Evolutionary conservation across 1,140 invertebrate genomes (phyloP), one percentile per base, ranked within the genome.

Genomic region (Drosophila tropicalis): DNA sequence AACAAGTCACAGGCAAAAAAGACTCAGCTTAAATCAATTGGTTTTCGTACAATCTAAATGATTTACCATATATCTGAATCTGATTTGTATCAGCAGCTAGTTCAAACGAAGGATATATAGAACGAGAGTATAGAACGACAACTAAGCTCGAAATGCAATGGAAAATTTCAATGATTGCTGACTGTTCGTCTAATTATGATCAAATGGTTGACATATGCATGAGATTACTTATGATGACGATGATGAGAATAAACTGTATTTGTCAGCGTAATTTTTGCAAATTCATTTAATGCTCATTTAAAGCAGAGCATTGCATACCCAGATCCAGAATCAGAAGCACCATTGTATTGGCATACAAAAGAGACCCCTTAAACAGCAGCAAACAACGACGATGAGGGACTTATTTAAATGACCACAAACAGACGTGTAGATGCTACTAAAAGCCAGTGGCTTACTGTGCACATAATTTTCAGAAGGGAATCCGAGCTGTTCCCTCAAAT

Each of bases 261-360:
- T 85, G 84, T 82, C 76, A 89, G 73, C 81, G 84, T 90, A 89
- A 89, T 89, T 89, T 41, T 89, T 84, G 84, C 85, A 81, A 90
- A 89, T 89, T 89, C 85, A 89, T 90, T 89, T 89, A 89, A 81
- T 89, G 84, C 81, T 87, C 77, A 87, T 80, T 89, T 84, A 87
- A 84, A 84, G 69, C 84, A 58, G 63, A 77, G 67, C 75, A 68
- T 72, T 69, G 17, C 44, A 51, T 22, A 19, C 44, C 44, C 40
- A n/a, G 56, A 25, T 36, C 10, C 9, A 36, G 34, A 36, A 36
- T 36, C 34, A 12, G 22, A 61, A 66, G 56, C 40, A 47, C 36
- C 67, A 70, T 71, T 51, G 77, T 56, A 86, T 76, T 62, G 55
- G 67, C 70, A 74, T 62, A 86, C 75, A 85, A 87, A 72, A 51